Evolutionary conservation across 2,797 vertebrate species (phyloP).

Genomic region (Notolepis coatsorum): DNA sequence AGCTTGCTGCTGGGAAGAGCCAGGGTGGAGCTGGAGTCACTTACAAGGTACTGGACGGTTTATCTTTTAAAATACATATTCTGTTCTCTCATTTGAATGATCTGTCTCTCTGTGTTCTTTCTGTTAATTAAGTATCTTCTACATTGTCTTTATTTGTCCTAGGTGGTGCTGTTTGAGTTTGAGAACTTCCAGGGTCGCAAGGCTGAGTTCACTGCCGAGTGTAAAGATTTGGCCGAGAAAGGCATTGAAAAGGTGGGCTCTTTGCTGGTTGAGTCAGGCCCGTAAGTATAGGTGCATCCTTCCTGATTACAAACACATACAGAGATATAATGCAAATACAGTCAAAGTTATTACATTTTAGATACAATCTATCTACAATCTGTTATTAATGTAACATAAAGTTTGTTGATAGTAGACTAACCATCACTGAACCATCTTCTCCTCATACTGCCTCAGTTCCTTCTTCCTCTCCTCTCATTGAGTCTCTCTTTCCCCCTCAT

Average conservation of each 20-base stretch:
- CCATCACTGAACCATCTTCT: background rate
- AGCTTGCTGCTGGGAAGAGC: slow-evolving; percentile 87
- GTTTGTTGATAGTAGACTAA: no score
- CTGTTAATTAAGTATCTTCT: background rate
- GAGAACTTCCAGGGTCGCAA: slow-evolving; percentile 92
- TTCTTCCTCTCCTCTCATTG: background rate
- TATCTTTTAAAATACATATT: background rate
- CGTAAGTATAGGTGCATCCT: slow-evolving; percentile 81
- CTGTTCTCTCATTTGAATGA: background rate
- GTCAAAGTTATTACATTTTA: background rate
- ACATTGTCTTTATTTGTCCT: background rate
- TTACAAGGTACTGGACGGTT: slow-evolving; percentile 84
- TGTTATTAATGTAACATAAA: background rate
- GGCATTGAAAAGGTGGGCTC: slow-evolving; percentile 91
- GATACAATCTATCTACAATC: background rate
- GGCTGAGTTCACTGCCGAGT: slow-evolving; percentile 85
- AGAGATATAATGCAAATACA: background rate
- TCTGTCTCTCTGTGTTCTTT: background rate
- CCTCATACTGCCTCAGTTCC: background rate
- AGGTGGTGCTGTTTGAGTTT: slow-evolving; percentile 89
- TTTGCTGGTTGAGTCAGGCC: slow-evolving; percentile 89
- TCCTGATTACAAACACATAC: background rate
- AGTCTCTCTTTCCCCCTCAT: no score
- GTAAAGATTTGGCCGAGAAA: slow-evolving; percentile 86
- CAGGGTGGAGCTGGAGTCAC: slow-evolving; percentile 81